Evolutionary conservation across 2,888 invertebrate genomes (phyloP).

Genomic region (Uropetala carovei): DNA sequence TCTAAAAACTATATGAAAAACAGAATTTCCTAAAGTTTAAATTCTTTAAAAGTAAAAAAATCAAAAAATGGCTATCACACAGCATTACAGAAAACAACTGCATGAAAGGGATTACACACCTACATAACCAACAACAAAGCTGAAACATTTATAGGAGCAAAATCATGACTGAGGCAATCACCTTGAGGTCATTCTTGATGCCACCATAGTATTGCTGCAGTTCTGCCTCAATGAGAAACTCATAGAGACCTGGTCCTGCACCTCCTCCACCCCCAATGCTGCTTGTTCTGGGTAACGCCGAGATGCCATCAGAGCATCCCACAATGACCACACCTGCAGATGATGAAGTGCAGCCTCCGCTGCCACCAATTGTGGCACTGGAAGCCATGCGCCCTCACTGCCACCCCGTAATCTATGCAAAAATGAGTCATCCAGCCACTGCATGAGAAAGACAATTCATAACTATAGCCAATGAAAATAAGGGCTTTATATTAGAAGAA

Average conservation of each 20-base stretch:
- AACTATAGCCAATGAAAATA: neutral
- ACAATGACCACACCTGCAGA: slow-evolving; percentile 9
- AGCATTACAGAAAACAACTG: neutral
- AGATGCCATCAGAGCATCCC: slow-evolving; percentile 1
- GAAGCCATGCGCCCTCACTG: slow-evolving; percentile 22
- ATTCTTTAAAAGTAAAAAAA: too few relatives aligned
- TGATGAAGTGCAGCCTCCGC: slow-evolving; percentile 3
- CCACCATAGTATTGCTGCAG: slow-evolving; percentile 91
- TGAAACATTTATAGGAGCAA: neutral
- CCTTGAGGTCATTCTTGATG: slow-evolving; percentile 89
- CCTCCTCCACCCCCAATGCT: neutral
- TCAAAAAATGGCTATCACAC: neutral
- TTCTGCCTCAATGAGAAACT: slow-evolving; percentile 96
- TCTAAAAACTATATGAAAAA: neutral
- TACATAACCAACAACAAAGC: neutral
- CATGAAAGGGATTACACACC: neutral
- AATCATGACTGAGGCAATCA: slow-evolving; percentile 69
- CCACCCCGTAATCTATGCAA: too few relatives aligned
- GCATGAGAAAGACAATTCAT: neutral
- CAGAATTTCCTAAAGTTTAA: too few relatives aligned
- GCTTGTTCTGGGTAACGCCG: neutral
- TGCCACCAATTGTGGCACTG: slow-evolving; percentile 20
- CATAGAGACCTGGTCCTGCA: slow-evolving; percentile 84
- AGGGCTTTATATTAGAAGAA: neutral
- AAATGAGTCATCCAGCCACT: neutral